phyloP scores from a whole-genome alignment of 1,140 invertebrate species.

The Steinernema feltiae region DNA sequence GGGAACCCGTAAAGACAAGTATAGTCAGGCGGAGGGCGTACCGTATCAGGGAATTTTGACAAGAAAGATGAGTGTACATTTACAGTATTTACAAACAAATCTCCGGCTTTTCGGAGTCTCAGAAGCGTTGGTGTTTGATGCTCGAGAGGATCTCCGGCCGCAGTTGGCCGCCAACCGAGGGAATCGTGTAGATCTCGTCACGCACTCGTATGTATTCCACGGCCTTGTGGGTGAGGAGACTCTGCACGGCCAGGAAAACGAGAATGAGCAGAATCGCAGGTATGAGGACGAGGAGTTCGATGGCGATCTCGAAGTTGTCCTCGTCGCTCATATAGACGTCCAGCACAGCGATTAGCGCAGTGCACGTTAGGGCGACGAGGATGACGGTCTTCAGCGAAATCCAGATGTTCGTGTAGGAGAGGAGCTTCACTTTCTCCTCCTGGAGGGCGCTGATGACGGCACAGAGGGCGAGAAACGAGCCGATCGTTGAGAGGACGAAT shows the following conservation, averaged over 20 bases:
- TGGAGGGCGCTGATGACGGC: not conserved
- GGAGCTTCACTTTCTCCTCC: not conserved
- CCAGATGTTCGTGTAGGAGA: conserved; percentile 1
- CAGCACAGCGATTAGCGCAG: not conserved
- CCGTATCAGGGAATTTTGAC: no score
- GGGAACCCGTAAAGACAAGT: not conserved
- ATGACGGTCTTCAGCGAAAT: conserved; percentile 6
- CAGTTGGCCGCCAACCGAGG: not conserved
- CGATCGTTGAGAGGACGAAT: not conserved
- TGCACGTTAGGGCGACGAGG: not conserved
- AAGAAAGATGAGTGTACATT: not conserved
- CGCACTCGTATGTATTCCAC: not conserved
- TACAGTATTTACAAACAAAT: not conserved
- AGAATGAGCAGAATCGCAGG: not conserved
- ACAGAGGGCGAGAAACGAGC: not conserved
- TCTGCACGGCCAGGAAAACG: not conserved
- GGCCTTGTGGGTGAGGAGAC: not conserved
- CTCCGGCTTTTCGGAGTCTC: not conserved
- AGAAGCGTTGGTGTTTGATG: not conserved
- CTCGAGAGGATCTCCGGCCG: not conserved
- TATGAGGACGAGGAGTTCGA: not conserved
- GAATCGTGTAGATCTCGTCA: conserved; percentile 8
- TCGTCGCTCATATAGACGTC: conserved; percentile 9
- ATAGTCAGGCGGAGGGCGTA: not conserved
- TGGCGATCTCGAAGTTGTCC: not conserved